A percentile compares a stretch with the other conserved stretches of the same genome.
These are phyloP conservation scores for Zootermopsis nevadensis DNA, from an alignment of 2,888 invertebrate species.

Conservation along the genomic window DNA sequence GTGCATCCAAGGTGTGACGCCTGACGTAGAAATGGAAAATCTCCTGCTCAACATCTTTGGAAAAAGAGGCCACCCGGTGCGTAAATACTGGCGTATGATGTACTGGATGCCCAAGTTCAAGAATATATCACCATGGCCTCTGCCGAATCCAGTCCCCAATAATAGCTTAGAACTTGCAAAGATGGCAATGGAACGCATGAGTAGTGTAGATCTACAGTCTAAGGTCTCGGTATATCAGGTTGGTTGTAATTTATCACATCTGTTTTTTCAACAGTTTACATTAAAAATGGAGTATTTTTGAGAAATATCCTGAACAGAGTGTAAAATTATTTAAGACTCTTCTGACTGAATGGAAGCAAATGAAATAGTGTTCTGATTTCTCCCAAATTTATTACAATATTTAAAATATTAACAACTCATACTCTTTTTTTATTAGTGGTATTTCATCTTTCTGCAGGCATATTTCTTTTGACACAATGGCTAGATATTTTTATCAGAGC, in stretches of 20 bases:
- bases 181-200: constrained; percentile 85
- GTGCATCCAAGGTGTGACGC: constrained; percentile 78
- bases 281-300: too few relatives aligned
- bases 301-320: too few relatives aligned
- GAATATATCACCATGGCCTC: constrained; percentile 86
- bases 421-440: too few relatives aligned
- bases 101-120: constrained; percentile 90
- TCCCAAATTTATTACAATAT: too few relatives aligned
- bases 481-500: too few relatives aligned
- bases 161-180: constrained; percentile 83
- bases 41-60: constrained; percentile 90
- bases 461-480: too few relatives aligned
- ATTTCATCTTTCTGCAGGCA: too few relatives aligned
- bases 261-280: too few relatives aligned
- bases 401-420: too few relatives aligned
- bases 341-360: too few relatives aligned
- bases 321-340: too few relatives aligned
- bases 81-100: constrained; percentile 67
- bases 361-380: too few relatives aligned
- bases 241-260: constrained; percentile 53
- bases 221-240: constrained; percentile 75
- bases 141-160: constrained; percentile 81
- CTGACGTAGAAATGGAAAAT: constrained; percentile 88
- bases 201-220: constrained; percentile 81
- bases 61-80: constrained; percentile 69